Conservation (phyloP, 2,888 invertebrate genomes). For the Beris morrisii region DNA sequence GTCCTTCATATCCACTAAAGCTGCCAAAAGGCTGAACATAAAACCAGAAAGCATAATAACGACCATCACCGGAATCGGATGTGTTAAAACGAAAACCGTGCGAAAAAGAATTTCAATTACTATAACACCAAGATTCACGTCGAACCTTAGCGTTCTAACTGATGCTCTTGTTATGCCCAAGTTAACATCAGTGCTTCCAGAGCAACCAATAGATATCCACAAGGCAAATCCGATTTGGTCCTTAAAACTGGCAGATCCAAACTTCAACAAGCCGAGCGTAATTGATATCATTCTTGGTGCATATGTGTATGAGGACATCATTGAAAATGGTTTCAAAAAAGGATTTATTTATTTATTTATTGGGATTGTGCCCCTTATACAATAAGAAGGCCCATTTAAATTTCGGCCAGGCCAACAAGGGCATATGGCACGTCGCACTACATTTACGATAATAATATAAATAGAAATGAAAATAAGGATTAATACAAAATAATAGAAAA, state of each 20-base stretch:
- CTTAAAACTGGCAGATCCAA: conserved; percentile 10
- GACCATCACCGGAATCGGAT: background rate
- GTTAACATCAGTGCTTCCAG: background rate
- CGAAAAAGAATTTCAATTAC: background rate
- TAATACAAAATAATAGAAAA: too few species aligned
- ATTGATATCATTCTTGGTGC: conserved; percentile 24
- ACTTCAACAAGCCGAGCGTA: background rate
- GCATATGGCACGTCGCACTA: too few species aligned
- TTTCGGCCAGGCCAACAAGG: too few species aligned
- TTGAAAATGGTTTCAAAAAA: background rate
- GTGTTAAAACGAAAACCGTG: background rate
- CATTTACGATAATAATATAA: too few species aligned
- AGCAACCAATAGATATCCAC: background rate
- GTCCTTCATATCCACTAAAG: background rate
- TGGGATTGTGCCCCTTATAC: too few species aligned
- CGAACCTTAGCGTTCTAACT: background rate
- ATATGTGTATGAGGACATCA: conserved; percentile 15
- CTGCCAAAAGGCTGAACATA: background rate
- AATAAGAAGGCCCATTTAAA: too few species aligned
- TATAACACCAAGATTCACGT: too few species aligned
- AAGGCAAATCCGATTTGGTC: background rate
- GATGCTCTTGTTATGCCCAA: background rate
- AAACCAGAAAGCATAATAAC: background rate
- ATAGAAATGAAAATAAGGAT: too few species aligned
- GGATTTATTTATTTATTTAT: too few species aligned